These are phyloP conservation scores for Sebastes goodei DNA, from an alignment of 2,797 vertebrate species.

Conservation along the genomic window DNA sequence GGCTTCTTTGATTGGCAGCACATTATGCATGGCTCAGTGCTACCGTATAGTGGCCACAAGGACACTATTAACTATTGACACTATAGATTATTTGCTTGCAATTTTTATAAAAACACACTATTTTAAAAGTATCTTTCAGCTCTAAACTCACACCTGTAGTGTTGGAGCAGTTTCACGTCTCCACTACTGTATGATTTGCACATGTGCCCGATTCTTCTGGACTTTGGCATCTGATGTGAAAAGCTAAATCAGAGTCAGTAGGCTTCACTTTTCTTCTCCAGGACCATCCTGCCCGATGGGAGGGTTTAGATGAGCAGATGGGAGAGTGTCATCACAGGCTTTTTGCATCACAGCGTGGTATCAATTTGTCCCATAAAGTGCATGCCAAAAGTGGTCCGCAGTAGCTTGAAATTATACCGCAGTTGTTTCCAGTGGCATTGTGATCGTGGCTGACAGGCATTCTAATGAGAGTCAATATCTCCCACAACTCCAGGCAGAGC, in stretches of 20 bases:
- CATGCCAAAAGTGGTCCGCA: conserved; percentile 4
- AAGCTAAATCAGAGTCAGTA: conserved; percentile 41
- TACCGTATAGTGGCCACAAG: not conserved
- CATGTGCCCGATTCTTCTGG: conserved; percentile 3
- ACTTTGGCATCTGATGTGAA: conserved; percentile 39
- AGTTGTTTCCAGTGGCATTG: conserved; percentile 5
- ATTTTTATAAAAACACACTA: not conserved
- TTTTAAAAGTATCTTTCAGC: not conserved
- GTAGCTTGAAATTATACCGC: not conserved
- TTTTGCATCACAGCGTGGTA: conserved; percentile 12
- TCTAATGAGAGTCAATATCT: conserved; percentile 13
- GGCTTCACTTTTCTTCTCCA: conserved; percentile 8
- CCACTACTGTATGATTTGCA: not conserved
- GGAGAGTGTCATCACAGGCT: not conserved
- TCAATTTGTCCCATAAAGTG: conserved; percentile 23
- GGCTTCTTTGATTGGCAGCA: conserved; percentile 40
- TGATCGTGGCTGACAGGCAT: conserved; percentile 8
- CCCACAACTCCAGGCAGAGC: conserved; percentile 2
- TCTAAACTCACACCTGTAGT: not conserved
- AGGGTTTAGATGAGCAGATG: conserved; percentile 29
- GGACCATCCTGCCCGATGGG: not conserved
- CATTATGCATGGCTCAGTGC: conserved; percentile 2
- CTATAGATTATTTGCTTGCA: not conserved
- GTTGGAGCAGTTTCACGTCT: not conserved
- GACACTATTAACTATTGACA: not conserved